phyloP scores from a whole-genome alignment of 2,888 invertebrate genomes.

The Limnephilus marmoratus region DNA sequence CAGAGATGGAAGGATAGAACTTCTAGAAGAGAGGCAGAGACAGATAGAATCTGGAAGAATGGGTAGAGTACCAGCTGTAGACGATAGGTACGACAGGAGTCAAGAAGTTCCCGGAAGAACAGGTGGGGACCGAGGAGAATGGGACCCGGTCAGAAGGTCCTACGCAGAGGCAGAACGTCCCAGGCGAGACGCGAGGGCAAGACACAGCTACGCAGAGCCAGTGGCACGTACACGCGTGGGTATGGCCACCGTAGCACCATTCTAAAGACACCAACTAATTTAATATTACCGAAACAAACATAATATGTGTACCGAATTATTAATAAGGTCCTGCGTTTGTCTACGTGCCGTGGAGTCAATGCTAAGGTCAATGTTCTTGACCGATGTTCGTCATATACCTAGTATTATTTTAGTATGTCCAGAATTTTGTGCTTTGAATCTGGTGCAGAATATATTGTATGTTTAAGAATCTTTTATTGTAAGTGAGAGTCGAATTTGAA shows the following conservation, averaged over 20 bases:
- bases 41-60: conserved; percentile 63
- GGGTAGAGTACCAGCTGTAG: conserved; percentile 39
- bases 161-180: conserved; percentile 64
- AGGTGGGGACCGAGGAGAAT: conserved; percentile 56
- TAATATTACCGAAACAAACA: neutral
- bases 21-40: conserved; percentile 64
- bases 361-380: neutral
- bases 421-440: neutral
- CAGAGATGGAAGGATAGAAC: conserved; percentile 63
- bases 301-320: neutral
- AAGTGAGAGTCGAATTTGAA: neutral
- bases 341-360: neutral
- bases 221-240: conserved; percentile 77
- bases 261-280: conserved; percentile 68
- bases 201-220: conserved; percentile 84
- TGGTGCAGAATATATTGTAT: neutral
- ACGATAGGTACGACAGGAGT: conserved; percentile 61
- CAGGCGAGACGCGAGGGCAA: conserved; percentile 70
- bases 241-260: conserved; percentile 73
- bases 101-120: conserved; percentile 52
- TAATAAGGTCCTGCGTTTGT: neutral
- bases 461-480: neutral
- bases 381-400: neutral
- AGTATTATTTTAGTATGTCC: neutral
- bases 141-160: conserved; percentile 63